Percentiles rank a stretch among this genome's conserved stretches.
These are phyloP conservation scores for Ammodytes marinus DNA, from an alignment of 2,113 vertebrate species.

Conservation along the genomic window DNA sequence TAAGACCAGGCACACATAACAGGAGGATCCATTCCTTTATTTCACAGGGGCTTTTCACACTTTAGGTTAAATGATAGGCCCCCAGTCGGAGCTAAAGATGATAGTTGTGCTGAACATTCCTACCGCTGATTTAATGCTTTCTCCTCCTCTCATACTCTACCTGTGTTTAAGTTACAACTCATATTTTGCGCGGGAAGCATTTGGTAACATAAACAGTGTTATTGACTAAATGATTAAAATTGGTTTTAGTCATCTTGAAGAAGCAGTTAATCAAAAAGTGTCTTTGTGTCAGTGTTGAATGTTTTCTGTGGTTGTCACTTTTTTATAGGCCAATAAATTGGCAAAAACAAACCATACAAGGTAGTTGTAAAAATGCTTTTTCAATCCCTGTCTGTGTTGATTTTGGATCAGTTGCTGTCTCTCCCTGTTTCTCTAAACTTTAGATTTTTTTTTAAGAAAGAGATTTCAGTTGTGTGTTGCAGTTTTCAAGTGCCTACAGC, in stretches of 20 bases:
- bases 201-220: background rate
- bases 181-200: background rate
- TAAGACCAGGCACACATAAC: slow-evolving; percentile 49
- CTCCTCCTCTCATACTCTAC: background rate
- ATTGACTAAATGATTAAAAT: background rate
- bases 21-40: slow-evolving; percentile 40
- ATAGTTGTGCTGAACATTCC: slow-evolving; percentile 34
- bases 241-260: background rate
- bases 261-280: too few relatives aligned
- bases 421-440: background rate
- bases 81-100: slow-evolving; percentile 31
- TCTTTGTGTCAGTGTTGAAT: background rate
- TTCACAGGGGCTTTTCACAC: slow-evolving; percentile 52
- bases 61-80: slow-evolving; percentile 57
- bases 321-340: background rate
- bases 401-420: background rate
- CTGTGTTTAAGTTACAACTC: slow-evolving; percentile 22
- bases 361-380: background rate
- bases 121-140: slow-evolving; percentile 27
- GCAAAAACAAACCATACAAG: background rate
- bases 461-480: background rate
- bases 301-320: background rate
- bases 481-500: background rate
- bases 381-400: background rate
- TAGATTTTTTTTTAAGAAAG: background rate